Percentiles rank a stretch among this genome's conserved stretches.
These are phyloP conservation scores for Benitochromis conjunctus DNA, from an alignment of 2,113 vertebrate genomes.

Conservation along the genomic window DNA sequence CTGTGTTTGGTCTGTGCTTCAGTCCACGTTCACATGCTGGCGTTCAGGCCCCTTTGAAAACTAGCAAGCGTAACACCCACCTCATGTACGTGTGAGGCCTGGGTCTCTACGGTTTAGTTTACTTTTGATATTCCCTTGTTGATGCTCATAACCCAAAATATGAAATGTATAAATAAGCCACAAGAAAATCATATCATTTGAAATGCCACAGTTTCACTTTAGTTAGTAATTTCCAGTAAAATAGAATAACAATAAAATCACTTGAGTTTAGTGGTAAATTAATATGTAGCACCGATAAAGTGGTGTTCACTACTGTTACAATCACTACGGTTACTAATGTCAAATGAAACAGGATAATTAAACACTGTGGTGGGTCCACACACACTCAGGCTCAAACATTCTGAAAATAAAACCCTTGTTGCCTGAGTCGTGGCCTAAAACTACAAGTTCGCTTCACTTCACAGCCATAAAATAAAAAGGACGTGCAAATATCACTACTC, in stretches of 20 bases:
- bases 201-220: neutral
- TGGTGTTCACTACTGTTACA: neutral
- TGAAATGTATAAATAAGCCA: neutral
- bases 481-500: neutral
- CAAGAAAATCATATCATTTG: neutral
- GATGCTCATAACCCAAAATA: neutral
- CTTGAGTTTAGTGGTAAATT: neutral
- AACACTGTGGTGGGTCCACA: neutral
- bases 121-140: neutral
- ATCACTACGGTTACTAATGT: neutral
- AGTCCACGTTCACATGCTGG: neutral
- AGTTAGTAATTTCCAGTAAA: neutral
- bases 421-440: neutral
- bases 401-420: neutral
- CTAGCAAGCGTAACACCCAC: neutral
- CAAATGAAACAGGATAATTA: neutral
- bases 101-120: neutral
- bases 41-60: neutral
- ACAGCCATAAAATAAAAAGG: neutral
- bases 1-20: neutral
- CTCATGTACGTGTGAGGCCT: neutral
- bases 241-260: neutral
- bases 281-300: neutral
- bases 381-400: neutral
- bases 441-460: neutral